Conservation (phyloP, 2,113 vertebrate species). For the Sapayoa aenigma region DNA sequence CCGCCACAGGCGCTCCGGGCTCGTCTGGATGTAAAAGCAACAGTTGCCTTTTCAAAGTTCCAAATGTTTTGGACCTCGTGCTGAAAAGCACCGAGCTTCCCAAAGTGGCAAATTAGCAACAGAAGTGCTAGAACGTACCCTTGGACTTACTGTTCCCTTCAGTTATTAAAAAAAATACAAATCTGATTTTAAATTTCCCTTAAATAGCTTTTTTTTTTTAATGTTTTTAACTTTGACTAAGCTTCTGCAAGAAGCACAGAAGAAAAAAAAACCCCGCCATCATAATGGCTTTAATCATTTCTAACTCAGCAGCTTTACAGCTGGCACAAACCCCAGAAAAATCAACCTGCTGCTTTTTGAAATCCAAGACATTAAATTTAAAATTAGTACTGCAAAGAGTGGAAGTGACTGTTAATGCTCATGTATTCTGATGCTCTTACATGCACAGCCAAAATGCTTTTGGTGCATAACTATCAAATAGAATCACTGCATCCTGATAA, state of each 20-base stretch:
- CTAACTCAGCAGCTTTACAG: neutral
- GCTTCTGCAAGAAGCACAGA: neutral
- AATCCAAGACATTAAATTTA: neutral
- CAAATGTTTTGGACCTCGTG: neutral
- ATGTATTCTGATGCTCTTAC: constrained; percentile 14
- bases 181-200: neutral
- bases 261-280: neutral
- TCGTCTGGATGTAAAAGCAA: neutral
- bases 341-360: neutral
- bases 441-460: constrained; percentile 11
- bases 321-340: neutral
- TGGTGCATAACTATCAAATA: neutral
- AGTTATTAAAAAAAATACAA: neutral
- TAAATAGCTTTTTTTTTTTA: neutral
- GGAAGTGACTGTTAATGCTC: neutral
- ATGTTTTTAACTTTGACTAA: neutral
- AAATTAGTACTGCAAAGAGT: neutral
- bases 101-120: neutral
- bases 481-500: neutral
- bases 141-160: neutral
- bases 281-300: neutral
- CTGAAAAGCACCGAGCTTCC: neutral
- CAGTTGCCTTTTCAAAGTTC: neutral
- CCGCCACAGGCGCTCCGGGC: neutral
- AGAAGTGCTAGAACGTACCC: neutral